A percentile compares a stretch with the other conserved stretches of the same genome.
Conservation (phyloP, 2,888 invertebrate species). For the Perithous albicinctus region DNA sequence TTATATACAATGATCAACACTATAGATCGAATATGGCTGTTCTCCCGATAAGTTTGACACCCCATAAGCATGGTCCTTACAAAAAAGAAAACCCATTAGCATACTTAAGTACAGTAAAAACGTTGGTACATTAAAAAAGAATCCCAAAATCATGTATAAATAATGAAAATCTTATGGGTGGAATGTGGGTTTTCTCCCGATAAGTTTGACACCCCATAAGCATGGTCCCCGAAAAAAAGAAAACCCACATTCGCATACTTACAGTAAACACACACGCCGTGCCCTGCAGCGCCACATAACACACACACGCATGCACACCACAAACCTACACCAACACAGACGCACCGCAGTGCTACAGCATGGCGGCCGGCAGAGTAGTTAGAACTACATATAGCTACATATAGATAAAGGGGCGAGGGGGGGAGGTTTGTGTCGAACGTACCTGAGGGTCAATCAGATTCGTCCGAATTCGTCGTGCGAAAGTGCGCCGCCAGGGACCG, state of each 20-base stretch:
- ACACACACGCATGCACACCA: not conserved
- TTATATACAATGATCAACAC: not conserved
- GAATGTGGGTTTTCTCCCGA: not conserved
- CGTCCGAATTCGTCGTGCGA: conserved; percentile 83
- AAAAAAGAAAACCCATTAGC: not conserved
- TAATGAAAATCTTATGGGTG: not conserved
- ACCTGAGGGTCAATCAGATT: conserved; percentile 86
- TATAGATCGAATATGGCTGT: not conserved
- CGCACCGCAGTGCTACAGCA: not conserved
- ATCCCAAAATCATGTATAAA: not conserved
- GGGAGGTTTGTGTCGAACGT: conserved; percentile 78
- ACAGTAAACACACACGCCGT: not conserved
- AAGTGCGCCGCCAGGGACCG: conserved; percentile 9
- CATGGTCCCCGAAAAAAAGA: not conserved
- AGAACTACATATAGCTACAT: no score
- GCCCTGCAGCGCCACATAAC: not conserved
- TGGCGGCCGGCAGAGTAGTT: not conserved
- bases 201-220: conserved; percentile 13
- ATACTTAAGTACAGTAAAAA: not conserved
- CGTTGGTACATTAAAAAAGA: not conserved
- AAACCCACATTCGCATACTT: not conserved
- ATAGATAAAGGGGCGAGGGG: not conserved
- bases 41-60: not conserved
- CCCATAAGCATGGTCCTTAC: not conserved
- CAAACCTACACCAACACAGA: not conserved